phyloP scores from a whole-genome alignment of 2,113 vertebrate species.

The Tursiops truncatus region DNA sequence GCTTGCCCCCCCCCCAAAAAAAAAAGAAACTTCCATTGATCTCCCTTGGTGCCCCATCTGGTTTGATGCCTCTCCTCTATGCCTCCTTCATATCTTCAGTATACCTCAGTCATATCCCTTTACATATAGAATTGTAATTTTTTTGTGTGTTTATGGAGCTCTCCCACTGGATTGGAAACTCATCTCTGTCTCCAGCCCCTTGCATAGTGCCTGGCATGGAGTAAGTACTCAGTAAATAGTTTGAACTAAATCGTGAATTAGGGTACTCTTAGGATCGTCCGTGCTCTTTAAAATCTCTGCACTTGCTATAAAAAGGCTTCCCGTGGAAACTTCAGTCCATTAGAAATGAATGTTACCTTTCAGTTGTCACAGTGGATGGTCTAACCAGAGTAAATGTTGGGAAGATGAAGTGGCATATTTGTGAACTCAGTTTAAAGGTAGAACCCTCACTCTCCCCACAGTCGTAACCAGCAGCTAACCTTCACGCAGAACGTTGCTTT shows the following conservation, averaged over 20 bases:
- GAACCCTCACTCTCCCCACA: not conserved
- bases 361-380: not conserved
- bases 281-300: not conserved
- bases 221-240: not conserved
- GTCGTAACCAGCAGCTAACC: not conserved
- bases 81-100: not conserved
- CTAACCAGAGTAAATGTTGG: not conserved
- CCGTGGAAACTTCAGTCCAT: not conserved
- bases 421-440: not conserved
- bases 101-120: not conserved
- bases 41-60: fast-evolving
- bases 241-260: not conserved
- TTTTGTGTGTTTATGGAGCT: not conserved
- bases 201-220: not conserved
- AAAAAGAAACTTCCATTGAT: not conserved
- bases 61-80: not conserved
- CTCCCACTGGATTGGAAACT: not conserved
- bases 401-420: not conserved
- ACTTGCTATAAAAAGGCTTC: not conserved
- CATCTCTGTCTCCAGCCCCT: not conserved
- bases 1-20: no score
- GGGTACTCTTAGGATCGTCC: not conserved
- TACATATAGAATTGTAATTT: not conserved
- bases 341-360: not conserved
- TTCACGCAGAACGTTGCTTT: not conserved